Percentiles rank a stretch among this genome's conserved stretches.
Conservation (phyloP, 2,888 invertebrate genomes). For the Beris chalybata region DNA sequence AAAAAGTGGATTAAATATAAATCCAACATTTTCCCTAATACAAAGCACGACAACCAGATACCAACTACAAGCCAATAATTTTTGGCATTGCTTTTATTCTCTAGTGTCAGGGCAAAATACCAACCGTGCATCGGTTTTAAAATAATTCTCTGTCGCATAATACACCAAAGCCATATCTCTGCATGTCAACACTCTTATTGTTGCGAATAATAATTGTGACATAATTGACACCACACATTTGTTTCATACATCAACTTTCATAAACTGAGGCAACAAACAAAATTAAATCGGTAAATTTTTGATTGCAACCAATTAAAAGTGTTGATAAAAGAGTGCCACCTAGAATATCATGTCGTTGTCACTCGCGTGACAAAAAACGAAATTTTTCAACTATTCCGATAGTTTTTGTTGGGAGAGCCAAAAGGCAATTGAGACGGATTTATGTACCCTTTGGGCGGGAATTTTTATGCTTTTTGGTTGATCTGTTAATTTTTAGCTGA, state of each 20-base stretch:
- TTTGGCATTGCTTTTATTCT: too few relatives aligned
- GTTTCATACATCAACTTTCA: too few relatives aligned
- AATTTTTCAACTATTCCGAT: not conserved
- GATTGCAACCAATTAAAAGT: slow-evolving; percentile 25
- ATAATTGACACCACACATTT: slow-evolving; percentile 17
- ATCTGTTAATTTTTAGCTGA: slow-evolving; percentile 22
- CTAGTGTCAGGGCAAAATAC: too few relatives aligned
- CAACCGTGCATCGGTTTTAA: not conserved
- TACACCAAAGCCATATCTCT: not conserved
- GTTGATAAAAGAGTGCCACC: slow-evolving; percentile 20
- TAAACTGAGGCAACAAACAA: slow-evolving; percentile 1
- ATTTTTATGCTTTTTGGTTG: slow-evolving; percentile 28
- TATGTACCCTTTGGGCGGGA: slow-evolving; percentile 14
- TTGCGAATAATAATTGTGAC: slow-evolving; percentile 14
- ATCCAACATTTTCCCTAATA: too few relatives aligned
- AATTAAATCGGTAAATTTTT: not conserved
- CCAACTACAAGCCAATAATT: too few relatives aligned
- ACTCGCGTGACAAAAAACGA: not conserved
- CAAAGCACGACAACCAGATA: too few relatives aligned
- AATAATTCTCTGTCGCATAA: not conserved
- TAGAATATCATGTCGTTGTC: not conserved
- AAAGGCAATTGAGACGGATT: slow-evolving; percentile 21
- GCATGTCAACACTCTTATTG: slow-evolving; percentile 14
- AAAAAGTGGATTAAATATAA: too few relatives aligned
- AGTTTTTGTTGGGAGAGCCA: not conserved